Evolutionary conservation across 92 coral and sea anemone species (phyloP).

Genomic region (Nematostella vectensis): DNA sequence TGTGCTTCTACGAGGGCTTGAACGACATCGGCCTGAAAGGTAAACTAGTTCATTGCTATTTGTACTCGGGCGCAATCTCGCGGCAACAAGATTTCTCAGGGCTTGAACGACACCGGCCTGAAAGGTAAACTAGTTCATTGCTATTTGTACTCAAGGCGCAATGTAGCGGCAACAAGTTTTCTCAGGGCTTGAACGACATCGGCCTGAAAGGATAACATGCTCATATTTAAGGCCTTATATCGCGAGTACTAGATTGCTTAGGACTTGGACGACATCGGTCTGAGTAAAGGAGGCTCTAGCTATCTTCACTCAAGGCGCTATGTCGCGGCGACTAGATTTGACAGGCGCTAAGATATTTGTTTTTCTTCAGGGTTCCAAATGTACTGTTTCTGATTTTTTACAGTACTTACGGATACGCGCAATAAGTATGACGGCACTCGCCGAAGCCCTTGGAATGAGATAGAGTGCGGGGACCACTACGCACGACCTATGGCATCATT

Average conservation of each 20-base stretch:
- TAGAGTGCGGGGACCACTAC: conserved; percentile 90
- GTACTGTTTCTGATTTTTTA: not conserved
- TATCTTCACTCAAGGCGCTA: too few relatives aligned
- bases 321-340: too few relatives aligned
- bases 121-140: too few relatives aligned
- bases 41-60: too few relatives aligned
- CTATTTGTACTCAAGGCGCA: too few relatives aligned
- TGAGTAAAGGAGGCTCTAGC: too few relatives aligned
- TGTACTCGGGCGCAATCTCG: too few relatives aligned
- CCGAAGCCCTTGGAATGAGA: conserved; percentile 94
- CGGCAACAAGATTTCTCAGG: too few relatives aligned
- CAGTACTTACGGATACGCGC: conserved; percentile 70
- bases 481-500: conserved; percentile 82
- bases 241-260: too few relatives aligned
- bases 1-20: conserved; percentile 60
- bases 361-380: not conserved
- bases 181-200: conserved; percentile 47
- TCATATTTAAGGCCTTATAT: too few relatives aligned
- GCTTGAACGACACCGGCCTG: conserved; percentile 34
- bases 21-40: conserved; percentile 48
- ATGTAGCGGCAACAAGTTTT: too few relatives aligned
- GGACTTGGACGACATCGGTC: conserved; percentile 44
- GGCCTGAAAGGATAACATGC: conserved; percentile 58
- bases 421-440: conserved; percentile 89
- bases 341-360: conserved; percentile 24